Conservation (phyloP, 2,888 invertebrate species). For the Protula sp. region DNA sequence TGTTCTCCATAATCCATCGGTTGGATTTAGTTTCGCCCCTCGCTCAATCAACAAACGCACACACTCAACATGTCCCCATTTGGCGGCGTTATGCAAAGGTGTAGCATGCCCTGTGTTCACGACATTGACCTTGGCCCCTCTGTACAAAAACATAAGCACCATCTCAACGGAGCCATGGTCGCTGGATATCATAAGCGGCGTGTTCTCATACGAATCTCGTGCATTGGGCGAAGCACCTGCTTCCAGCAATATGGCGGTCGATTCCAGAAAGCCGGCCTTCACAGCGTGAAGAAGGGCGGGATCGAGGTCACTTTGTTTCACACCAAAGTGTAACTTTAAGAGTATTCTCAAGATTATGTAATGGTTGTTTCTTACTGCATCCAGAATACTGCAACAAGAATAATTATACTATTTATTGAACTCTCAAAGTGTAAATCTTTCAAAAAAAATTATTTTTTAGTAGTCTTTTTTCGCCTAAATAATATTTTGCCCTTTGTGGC, state of each 20-base stretch:
- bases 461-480: no score
- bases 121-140: slow-evolving; percentile 8
- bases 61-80: slow-evolving; percentile 19
- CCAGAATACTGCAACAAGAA: slow-evolving; percentile 11
- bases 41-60: slow-evolving; percentile 9
- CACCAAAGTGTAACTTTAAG: slow-evolving; percentile 12
- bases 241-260: slow-evolving; percentile 14
- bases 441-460: no score
- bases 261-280: slow-evolving; percentile 21
- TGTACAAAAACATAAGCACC: slow-evolving; percentile 10
- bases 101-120: slow-evolving; percentile 2
- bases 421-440: neutral
- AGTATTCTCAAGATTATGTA: slow-evolving; percentile 16
- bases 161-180: slow-evolving; percentile 10
- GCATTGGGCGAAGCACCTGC: slow-evolving; percentile 16
- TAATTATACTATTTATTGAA: neutral
- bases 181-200: slow-evolving; percentile 17
- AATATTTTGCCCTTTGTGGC: no score
- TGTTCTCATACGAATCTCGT: slow-evolving; percentile 21
- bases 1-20: slow-evolving; percentile 16
- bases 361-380: slow-evolving; percentile 18
- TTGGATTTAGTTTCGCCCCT: slow-evolving; percentile 11
- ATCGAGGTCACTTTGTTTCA: slow-evolving; percentile 19
- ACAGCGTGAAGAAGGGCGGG: slow-evolving; percentile 19
- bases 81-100: slow-evolving; percentile 22